A percentile compares a stretch with the other conserved stretches of the same genome.
Conservation (phyloP, 2,888 invertebrate species). For the Brenthis ino region DNA sequence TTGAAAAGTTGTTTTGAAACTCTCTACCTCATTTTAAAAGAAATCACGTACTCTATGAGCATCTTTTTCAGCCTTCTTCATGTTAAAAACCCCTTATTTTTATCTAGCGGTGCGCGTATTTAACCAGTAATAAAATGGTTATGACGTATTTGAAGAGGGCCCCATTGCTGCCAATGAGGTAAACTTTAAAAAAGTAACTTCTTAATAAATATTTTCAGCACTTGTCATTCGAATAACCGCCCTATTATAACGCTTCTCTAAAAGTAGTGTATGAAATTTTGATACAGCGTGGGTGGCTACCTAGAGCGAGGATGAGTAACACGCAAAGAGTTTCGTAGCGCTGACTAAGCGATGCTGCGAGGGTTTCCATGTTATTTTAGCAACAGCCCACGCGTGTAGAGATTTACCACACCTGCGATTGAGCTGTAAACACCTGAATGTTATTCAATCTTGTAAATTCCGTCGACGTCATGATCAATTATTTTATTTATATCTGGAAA, state of each 20-base stretch:
- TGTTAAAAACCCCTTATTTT: no score
- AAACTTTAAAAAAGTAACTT: neutral
- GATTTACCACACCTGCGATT: constrained; percentile 71
- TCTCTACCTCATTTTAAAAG: no score
- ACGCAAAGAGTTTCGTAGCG: constrained; percentile 53
- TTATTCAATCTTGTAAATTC: constrained; percentile 64
- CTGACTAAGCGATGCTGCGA: constrained; percentile 66
- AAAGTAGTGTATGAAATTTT: constrained; percentile 73
- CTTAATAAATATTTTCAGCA: neutral
- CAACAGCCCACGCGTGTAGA: constrained; percentile 69
- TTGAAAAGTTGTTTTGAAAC: no score
- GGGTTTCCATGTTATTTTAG: constrained; percentile 74
- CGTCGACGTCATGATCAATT: constrained; percentile 31
- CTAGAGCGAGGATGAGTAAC: constrained; percentile 74
- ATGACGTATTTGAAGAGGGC: no score
- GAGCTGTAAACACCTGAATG: constrained; percentile 70
- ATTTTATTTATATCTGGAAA: constrained; percentile 13
- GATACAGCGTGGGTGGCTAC: constrained; percentile 76
- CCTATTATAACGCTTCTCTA: constrained; percentile 46
- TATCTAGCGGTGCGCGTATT: no score
- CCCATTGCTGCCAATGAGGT: no score
- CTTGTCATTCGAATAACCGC: neutral
- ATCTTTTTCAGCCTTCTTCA: no score
- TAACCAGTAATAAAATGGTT: no score
- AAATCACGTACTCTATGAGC: no score